A percentile compares a stretch with the other conserved stretches of the same genome.
These are phyloP conservation scores for Scaptomyza polygonia DNA, from an alignment of 2,888 invertebrate species.

Conservation along the genomic window DNA sequence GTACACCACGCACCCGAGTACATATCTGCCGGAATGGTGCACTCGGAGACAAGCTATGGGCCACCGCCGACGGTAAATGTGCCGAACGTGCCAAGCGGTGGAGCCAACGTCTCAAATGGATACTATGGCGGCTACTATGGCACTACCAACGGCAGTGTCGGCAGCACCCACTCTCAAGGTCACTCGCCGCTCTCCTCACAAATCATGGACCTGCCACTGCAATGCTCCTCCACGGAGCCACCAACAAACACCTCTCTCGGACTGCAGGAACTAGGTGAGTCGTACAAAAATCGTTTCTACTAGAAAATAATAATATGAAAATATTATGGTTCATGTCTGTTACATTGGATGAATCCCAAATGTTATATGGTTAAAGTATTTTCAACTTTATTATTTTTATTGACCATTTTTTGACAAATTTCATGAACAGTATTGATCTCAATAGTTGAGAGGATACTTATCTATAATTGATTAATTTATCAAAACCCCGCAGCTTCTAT, in stretches of 20 bases:
- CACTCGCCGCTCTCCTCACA: conserved; percentile 83
- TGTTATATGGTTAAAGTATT: neutral
- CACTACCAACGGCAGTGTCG: conserved; percentile 80
- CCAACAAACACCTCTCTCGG: conserved; percentile 84
- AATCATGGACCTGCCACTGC: conserved; percentile 84
- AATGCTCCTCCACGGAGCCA: conserved; percentile 83
- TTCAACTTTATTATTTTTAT: neutral
- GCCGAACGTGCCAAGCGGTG: conserved; percentile 63
- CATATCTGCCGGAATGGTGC: conserved; percentile 78
- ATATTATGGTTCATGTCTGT: neutral
- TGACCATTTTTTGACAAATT: neutral
- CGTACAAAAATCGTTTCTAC: neutral
- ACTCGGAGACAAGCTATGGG: conserved; percentile 79
- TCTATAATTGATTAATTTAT: neutral
- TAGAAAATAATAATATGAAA: neutral
- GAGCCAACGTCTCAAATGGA: conserved; percentile 72
- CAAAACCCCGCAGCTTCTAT: too few relatives aligned
- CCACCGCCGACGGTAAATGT: conserved; percentile 75
- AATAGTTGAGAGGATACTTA: neutral
- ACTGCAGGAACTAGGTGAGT: conserved; percentile 84
- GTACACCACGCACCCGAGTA: conserved; percentile 80
- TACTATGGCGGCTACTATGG: conserved; percentile 84
- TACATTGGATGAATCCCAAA: neutral
- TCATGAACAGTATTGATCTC: neutral
- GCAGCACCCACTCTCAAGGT: conserved; percentile 81